Evolutionary conservation across 2,797 vertebrate genomes (phyloP), one percentile per base, ranked within the genome.

Genomic region (Myotis vivesi): DNA sequence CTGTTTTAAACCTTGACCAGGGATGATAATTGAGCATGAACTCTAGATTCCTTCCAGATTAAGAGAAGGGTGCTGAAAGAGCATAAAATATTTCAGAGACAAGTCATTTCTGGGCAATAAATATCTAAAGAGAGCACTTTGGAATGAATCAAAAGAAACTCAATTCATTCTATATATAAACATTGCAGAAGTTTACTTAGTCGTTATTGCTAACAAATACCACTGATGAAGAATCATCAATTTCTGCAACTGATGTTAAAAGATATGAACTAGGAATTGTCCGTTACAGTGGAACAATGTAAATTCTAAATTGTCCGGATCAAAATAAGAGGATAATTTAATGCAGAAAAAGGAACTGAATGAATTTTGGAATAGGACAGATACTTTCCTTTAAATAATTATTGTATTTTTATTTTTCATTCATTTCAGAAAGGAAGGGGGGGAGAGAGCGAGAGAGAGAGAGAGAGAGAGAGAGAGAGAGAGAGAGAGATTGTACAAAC

Each of bases 1-100:
- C n/a, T 86, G 23, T 15, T 95, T 91, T 87, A 91, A 94, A 76
- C 22, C 7, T 62, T 95, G 46, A 85, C 11, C 17, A 79, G 36
- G 77, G 64, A 76, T 57, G 1, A 75, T 84, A 92, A 81, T 38
- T 90, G 68, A 36, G 23, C 76, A 68, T 87, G 44, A 96, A 93
- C 44, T 88, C 20, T 75, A 46, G 8, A 71, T 83, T 92, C 16
- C 82, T 79, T 94, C 64, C 20, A 73, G 36, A 66, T 13, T 90
- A 73, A 81, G 36, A 75, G 12, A 62, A 6, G 25, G 59, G 15
- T 33, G 8, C 10, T 92, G 62, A 72, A 94, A 59, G 9, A 92
- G 9, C 49, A 64, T 55, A 25, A 90, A 94, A 89, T 85, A 68
- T 83, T 44, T 81, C 38, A 87, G 19, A 64, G 19, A 64, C 19